Base-by-base conservation (phyloP, 2,797 vertebrate genomes). In the Lateolabrax maculatus region DNA sequence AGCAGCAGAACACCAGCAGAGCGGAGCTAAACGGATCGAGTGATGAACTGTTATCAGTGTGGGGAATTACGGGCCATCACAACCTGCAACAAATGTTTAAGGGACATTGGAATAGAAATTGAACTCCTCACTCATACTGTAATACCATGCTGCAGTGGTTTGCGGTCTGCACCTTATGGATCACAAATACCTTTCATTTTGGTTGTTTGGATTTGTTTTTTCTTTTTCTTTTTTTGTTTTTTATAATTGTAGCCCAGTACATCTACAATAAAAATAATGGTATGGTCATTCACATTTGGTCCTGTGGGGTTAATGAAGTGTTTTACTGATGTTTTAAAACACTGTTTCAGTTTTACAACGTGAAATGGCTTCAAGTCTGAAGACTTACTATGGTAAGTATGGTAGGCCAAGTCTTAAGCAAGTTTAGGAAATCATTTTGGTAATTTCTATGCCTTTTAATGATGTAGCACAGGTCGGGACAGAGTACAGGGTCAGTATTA, bases 241-340 rank as follows among this genome's bases (percentile, higher is more conserved):
- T 94, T 96, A 95, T 95, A 96, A 97, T 96, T 97, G 97, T 99
- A 99, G 97, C 96, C 92, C 90, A 96, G 94, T 97, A 95, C 97
- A 97, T 97, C 96, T 96, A 95, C 95, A 99, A 98, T 99, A 99
- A 99, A 91, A 99, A 94, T 97, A 95, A 96, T 96, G 95, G 94
- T 97, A 97, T 98, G 96, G 92, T 95, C 91, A 89, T 94, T 92
- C 78, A 93, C 1, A 16, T 48, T 0, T 29, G 4, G 34, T 76
- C 52, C 25, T 67, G 62, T 75, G 43, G 5, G 7, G 10, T 63
- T 56, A 1, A 19, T 71, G 43, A 15, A 63, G 1, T 70, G 21
- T 70, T 37, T 27, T 44, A 27, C 29, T 23, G 2, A 37, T 9
- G 9, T 49, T 49, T 49, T 11, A 49, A 27, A 25, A 52, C 11